Percentiles rank a stretch among this genome's conserved stretches.
Conservation (phyloP, 2,113 vertebrate genomes). For the Nesogale talazaci region DNA sequence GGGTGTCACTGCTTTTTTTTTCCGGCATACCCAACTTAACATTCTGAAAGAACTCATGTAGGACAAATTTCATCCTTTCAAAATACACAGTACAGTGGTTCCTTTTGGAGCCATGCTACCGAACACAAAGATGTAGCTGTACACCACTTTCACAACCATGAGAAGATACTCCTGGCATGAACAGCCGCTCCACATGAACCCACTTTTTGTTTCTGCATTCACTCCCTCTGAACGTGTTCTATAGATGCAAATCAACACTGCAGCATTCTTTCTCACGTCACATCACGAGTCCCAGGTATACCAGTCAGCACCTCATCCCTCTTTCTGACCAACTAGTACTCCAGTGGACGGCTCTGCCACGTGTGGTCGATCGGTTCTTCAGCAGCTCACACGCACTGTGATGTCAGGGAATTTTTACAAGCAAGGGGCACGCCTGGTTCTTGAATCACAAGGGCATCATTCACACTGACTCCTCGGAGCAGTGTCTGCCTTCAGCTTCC, state of each 20-base stretch:
- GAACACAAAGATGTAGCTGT: not conserved
- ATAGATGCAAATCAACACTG: not conserved
- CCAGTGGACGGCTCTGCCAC: not conserved
- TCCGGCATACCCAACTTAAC: too few relatives aligned
- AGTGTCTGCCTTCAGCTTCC: constrained; percentile 7
- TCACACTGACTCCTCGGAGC: not conserved
- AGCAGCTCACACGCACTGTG: not conserved
- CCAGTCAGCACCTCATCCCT: not conserved
- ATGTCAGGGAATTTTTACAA: constrained; percentile 15
- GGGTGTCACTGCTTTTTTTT: too few relatives aligned
- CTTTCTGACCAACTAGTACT: not conserved
- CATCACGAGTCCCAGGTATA: not conserved
- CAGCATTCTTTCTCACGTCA: not conserved
- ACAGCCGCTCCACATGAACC: not conserved
- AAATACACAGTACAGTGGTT: too few relatives aligned
- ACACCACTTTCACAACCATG: not conserved
- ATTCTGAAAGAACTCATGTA: too few relatives aligned
- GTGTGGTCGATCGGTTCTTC: not conserved
- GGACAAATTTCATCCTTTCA: too few relatives aligned
- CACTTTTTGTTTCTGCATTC: not conserved
- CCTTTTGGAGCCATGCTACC: too few relatives aligned
- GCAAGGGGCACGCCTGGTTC: not conserved
- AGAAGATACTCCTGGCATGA: not conserved
- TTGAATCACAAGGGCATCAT: not conserved
- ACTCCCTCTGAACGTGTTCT: not conserved